Conservation (phyloP, 30 jellyfish, hydroid and myxozoan species). For the Aurelia aurita complex sp. Pacific region DNA sequence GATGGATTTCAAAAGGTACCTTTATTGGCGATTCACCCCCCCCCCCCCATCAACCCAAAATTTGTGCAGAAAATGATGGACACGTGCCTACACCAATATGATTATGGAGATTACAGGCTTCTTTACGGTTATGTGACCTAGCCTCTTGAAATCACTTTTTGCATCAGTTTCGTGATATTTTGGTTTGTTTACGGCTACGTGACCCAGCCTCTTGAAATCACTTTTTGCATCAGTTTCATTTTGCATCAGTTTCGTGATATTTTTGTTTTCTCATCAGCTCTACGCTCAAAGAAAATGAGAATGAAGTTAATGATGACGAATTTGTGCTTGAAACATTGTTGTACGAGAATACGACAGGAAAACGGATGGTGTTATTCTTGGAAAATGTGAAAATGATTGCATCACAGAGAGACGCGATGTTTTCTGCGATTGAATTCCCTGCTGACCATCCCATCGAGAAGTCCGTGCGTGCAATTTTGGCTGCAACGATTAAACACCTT, state of each 20-base stretch:
- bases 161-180: too few species aligned
- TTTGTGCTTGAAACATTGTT: conserved; percentile 27
- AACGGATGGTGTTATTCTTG: conserved; percentile 15
- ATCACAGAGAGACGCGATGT: conserved; percentile 35
- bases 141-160: too few species aligned
- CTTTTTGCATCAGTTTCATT: not conserved
- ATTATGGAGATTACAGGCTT: too few species aligned
- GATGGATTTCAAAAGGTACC: too few species aligned
- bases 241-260: not conserved
- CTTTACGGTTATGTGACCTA: too few species aligned
- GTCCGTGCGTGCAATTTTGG: conserved; percentile 47
- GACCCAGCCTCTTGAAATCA: too few species aligned
- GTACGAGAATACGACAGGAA: conserved; percentile 17
- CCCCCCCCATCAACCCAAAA: too few species aligned
- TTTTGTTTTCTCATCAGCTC: conserved; percentile 6
- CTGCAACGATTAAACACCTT: conserved; percentile 45
- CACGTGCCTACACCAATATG: too few species aligned
- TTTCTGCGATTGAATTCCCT: conserved; percentile 45
- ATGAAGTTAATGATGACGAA: not conserved
- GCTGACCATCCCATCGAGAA: conserved; percentile 46
- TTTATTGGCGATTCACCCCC: too few species aligned
- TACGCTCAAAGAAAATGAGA: not conserved
- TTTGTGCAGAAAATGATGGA: too few species aligned
- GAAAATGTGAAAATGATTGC: conserved; percentile 16
- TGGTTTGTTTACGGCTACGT: too few species aligned